These are phyloP conservation scores for Sebastes minor DNA, from an alignment of 2,797 vertebrate species.

Conservation along the genomic window DNA sequence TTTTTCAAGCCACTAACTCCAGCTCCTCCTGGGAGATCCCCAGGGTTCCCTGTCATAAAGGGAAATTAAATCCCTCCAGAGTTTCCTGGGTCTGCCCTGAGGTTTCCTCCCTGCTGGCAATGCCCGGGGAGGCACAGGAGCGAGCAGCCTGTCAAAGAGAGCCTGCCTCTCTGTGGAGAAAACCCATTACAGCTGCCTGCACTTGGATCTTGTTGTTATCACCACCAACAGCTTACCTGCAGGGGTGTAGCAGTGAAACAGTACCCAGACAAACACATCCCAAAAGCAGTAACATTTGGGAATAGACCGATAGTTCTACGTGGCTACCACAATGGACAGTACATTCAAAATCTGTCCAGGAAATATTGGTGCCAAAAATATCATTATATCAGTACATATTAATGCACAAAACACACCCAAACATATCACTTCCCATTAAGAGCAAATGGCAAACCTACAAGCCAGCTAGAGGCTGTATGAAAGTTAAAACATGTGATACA, in stretches of 20 bases:
- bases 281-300: neutral
- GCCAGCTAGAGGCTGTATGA: neutral
- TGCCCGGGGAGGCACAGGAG: neutral
- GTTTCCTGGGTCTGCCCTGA: constrained; percentile 29
- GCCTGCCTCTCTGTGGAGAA: neutral
- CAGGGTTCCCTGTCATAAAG: constrained; percentile 12
- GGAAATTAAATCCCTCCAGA: constrained; percentile 36
- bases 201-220: neutral
- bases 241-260: neutral
- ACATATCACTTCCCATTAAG: neutral
- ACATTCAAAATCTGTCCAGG: neutral
- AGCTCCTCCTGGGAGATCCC: constrained; percentile 21
- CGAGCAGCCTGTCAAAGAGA: neutral
- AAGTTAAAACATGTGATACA: neutral
- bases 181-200: neutral
- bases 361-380: neutral
- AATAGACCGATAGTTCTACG: neutral
- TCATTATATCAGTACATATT: neutral
- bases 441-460: neutral
- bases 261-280: neutral
- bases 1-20: constrained; percentile 15
- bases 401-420: neutral
- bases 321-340: neutral
- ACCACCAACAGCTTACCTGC: neutral
- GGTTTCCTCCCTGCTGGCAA: constrained; percentile 31